Conservation (phyloP, 2,113 vertebrate species). For the Gallinago jamesoni region DNA sequence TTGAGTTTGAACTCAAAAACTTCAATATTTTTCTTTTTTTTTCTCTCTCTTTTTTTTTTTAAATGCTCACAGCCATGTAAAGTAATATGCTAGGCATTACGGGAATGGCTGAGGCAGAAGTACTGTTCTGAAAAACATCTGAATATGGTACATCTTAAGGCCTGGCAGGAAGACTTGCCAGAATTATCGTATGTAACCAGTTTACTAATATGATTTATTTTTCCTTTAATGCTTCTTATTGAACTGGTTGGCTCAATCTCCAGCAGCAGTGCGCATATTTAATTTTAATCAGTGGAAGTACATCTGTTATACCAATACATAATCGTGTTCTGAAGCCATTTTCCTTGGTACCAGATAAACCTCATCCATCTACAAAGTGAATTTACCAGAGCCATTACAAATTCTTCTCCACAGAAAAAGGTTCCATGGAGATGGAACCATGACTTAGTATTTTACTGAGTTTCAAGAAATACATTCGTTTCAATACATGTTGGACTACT, state of each 20-base stretch:
- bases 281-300: neutral
- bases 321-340: neutral
- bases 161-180: neutral
- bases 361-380: neutral
- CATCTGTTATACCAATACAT: neutral
- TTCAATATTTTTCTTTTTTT: neutral
- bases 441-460: neutral
- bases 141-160: neutral
- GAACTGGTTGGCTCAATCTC: neutral
- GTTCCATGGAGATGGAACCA: neutral
- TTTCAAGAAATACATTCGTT: neutral
- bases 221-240: neutral
- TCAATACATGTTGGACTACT: neutral
- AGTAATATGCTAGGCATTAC: neutral
- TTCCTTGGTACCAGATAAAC: neutral
- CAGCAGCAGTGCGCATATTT: neutral
- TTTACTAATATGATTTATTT: neutral
- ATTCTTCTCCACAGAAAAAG: neutral
- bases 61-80: neutral
- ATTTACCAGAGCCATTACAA: neutral
- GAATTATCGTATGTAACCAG: neutral
- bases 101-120: neutral
- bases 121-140: neutral
- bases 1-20: neutral
- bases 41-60: neutral